Evolutionary conservation across 1,140 invertebrate genomes (phyloP).

Genomic region (Charaxes varanes): DNA sequence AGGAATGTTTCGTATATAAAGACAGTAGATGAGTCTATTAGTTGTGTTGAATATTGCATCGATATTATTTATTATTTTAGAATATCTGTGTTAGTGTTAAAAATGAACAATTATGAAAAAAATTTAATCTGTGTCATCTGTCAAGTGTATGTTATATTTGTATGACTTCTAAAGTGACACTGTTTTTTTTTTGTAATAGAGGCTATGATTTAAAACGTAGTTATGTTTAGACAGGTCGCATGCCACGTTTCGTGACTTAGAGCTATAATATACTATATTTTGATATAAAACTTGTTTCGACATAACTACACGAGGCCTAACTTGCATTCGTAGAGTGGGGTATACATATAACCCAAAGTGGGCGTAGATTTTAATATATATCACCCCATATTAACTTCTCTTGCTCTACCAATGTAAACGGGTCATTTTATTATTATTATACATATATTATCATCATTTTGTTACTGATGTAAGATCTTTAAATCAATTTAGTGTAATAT

Average conservation of each 20-base stretch:
- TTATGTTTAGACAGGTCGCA: slow-evolving; percentile 2
- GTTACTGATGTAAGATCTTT: too few relatives aligned
- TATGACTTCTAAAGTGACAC: neutral
- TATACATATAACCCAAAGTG: neutral
- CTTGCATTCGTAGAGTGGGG: neutral
- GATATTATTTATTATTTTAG: slow-evolving; percentile 14
- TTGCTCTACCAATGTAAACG: too few relatives aligned
- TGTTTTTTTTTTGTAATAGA: neutral
- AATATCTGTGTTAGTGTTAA: slow-evolving; percentile 1
- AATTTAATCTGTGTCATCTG: neutral
- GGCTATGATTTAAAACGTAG: slow-evolving; percentile 6
- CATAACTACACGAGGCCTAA: neutral
- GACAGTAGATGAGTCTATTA: slow-evolving; percentile 13
- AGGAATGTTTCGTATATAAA: slow-evolving; percentile 13
- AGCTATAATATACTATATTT: slow-evolving; percentile 7
- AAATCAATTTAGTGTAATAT: too few relatives aligned
- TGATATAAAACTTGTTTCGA: slow-evolving; percentile 7
- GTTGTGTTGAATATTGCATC: slow-evolving; percentile 10
- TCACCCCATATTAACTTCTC: too few relatives aligned
- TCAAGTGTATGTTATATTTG: neutral
- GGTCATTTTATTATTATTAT: too few relatives aligned
- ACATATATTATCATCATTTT: too few relatives aligned
- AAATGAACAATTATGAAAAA: neutral
- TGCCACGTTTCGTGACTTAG: slow-evolving; percentile 2
- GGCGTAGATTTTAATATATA: too few relatives aligned